Percentiles rank a stretch among this genome's conserved stretches.
Evolutionary conservation across 2,113 vertebrate species (phyloP).

Genomic region (Cephalopholis sonnerati): DNA sequence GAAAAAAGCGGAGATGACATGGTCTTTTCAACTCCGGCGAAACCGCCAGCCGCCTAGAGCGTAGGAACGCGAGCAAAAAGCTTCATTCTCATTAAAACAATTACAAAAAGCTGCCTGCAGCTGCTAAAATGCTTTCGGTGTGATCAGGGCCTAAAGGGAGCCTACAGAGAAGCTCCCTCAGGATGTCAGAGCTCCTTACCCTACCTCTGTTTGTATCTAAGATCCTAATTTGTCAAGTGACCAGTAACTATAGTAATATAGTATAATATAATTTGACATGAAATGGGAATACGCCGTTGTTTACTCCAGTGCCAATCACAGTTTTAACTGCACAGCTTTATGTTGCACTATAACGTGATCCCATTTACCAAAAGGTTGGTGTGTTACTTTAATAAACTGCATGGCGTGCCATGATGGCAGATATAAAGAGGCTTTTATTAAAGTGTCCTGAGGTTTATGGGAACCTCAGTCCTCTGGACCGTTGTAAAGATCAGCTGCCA

Average conservation of each 20-base stretch:
- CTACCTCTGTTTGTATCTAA: background rate
- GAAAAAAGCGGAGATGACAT: too few species aligned
- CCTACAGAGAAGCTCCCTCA: too few species aligned
- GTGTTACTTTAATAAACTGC: conserved; percentile 13
- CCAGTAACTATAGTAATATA: background rate
- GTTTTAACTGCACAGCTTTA: background rate
- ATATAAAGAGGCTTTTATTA: conserved; percentile 48
- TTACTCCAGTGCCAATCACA: background rate
- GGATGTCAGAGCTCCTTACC: too few species aligned
- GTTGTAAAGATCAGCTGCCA: conserved; percentile 33
- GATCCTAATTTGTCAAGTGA: background rate
- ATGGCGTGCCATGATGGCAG: conserved; percentile 2
- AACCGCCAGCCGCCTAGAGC: too few species aligned
- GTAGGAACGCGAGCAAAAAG: too few species aligned
- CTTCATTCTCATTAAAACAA: too few species aligned
- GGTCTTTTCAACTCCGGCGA: too few species aligned
- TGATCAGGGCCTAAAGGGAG: too few species aligned
- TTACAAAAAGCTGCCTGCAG: too few species aligned
- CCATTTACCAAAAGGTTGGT: background rate
- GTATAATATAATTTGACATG: too few species aligned
- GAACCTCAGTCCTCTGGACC: conserved; percentile 1
- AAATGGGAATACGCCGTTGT: too few species aligned
- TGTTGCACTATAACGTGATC: background rate
- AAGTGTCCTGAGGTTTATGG: conserved; percentile 38
- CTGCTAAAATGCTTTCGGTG: too few species aligned